These are phyloP conservation scores for Petrocephalus sullivani DNA, from an alignment of 2,797 vertebrate species.

Conservation along the genomic window DNA sequence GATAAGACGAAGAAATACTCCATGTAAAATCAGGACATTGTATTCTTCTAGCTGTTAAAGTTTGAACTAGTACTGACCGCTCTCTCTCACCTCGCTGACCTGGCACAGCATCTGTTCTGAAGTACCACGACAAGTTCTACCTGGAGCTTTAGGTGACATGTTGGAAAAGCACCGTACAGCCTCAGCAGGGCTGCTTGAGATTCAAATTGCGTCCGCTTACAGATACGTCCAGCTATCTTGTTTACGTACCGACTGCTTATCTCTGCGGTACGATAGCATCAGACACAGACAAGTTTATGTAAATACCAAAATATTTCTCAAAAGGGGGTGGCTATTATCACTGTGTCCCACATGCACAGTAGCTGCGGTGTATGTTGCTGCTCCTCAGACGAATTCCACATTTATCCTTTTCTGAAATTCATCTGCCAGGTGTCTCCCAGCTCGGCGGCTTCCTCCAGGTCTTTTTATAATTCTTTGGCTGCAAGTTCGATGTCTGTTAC, in stretches of 20 bases:
- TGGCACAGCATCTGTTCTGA: neutral
- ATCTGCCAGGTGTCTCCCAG: conserved; percentile 3
- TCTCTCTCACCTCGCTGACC: neutral
- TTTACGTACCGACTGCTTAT: conserved; percentile 1
- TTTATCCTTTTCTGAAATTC: neutral
- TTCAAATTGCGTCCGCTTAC: neutral
- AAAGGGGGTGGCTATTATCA: neutral
- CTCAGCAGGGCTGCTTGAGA: neutral
- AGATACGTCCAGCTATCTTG: conserved; percentile 3
- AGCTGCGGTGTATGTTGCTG: neutral
- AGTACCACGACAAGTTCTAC: neutral
- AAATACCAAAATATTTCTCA: conserved; percentile 13
- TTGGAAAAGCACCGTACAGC: neutral
- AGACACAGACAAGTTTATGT: conserved; percentile 3
- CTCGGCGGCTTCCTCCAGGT: neutral
- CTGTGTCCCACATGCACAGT: neutral
- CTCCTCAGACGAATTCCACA: neutral
- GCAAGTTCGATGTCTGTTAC: conserved; percentile 1
- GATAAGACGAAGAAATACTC: neutral
- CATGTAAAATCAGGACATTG: neutral
- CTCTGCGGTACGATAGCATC: neutral
- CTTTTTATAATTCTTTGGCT: conserved; percentile 12
- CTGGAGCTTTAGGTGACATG: neutral
- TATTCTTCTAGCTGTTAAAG: neutral
- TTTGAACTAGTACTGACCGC: neutral